phyloP scores from a whole-genome alignment of 2,888 invertebrate species.

The Eupsilia transversa region DNA sequence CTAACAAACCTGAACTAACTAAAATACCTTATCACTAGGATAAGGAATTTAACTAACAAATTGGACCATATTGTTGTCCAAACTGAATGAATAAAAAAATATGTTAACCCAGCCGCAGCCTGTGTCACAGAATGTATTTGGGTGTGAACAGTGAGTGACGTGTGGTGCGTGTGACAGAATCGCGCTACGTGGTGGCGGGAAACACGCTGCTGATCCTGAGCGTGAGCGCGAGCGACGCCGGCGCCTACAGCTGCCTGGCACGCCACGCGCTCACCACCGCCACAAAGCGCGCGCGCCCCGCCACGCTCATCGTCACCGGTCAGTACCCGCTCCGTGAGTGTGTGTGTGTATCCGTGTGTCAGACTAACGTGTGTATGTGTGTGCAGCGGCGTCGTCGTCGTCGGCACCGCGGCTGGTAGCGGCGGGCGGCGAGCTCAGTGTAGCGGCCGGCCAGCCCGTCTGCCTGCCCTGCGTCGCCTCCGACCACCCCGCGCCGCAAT shows the following conservation, averaged over 20 bases:
- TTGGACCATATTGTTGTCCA: too few relatives aligned
- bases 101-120: too few relatives aligned
- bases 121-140: not conserved
- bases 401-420: conserved; percentile 90
- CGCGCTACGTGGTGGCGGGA: conserved; percentile 79
- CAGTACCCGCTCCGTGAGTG: conserved; percentile 55
- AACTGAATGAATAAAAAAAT: too few relatives aligned
- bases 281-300: conserved; percentile 91
- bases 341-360: not conserved
- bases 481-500: conserved; percentile 92
- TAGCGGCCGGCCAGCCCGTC: conserved; percentile 89
- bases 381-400: conserved; percentile 77
- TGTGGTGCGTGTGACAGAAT: conserved; percentile 67
- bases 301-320: conserved; percentile 91
- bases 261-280: conserved; percentile 92
- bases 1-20: too few relatives aligned
- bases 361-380: conserved; percentile 10
- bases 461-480: conserved; percentile 92
- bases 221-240: conserved; percentile 90
- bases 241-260: conserved; percentile 93
- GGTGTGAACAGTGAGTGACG: not conserved
- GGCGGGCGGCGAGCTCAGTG: conserved; percentile 88
- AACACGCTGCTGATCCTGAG: conserved; percentile 79
- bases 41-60: too few relatives aligned
- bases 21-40: too few relatives aligned